Percentiles rank a stretch among this genome's conserved stretches.
Conservation (phyloP, 2,888 invertebrate genomes). For the Gryllus longicercus region DNA sequence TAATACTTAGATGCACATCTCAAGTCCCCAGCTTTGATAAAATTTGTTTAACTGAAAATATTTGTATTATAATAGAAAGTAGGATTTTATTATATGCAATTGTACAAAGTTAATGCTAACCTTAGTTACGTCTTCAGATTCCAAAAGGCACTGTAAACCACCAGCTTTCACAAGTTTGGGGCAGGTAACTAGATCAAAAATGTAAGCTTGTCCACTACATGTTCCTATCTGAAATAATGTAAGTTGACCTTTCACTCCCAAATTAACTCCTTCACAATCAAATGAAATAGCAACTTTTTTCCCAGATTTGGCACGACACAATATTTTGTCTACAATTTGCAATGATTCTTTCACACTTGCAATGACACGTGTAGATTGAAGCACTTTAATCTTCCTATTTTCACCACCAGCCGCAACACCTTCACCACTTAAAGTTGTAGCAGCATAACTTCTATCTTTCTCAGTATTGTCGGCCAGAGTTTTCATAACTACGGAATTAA, state of each 20-base stretch:
- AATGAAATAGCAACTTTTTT: conserved; percentile 68
- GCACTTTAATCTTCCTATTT: conserved; percentile 75
- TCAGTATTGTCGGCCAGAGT: conserved; percentile 83
- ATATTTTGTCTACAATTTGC: conserved; percentile 55
- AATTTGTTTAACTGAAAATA: too few relatives aligned
- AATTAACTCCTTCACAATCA: conserved; percentile 90
- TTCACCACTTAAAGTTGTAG: conserved; percentile 50
- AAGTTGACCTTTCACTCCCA: conserved; percentile 83
- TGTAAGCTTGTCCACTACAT: conserved; percentile 74
- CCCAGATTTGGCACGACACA: conserved; percentile 39
- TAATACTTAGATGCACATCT: too few relatives aligned
- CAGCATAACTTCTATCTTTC: conserved; percentile 53
- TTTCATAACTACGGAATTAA: conserved; percentile 82
- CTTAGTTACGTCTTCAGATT: conserved; percentile 77
- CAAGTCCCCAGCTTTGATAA: background rate
- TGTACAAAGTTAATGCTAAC: conserved; percentile 47
- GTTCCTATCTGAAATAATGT: conserved; percentile 84
- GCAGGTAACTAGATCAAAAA: conserved; percentile 83
- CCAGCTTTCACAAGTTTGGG: conserved; percentile 74
- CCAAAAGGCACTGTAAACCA: conserved; percentile 74
- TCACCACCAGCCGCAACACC: conserved; percentile 53
- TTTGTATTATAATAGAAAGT: background rate
- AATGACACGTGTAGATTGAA: conserved; percentile 78
- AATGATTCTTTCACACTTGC: conserved; percentile 74
- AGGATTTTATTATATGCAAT: too few relatives aligned